Evolutionary conservation across 2,888 invertebrate genomes (phyloP).

Genomic region (Thalpophila matura): DNA sequence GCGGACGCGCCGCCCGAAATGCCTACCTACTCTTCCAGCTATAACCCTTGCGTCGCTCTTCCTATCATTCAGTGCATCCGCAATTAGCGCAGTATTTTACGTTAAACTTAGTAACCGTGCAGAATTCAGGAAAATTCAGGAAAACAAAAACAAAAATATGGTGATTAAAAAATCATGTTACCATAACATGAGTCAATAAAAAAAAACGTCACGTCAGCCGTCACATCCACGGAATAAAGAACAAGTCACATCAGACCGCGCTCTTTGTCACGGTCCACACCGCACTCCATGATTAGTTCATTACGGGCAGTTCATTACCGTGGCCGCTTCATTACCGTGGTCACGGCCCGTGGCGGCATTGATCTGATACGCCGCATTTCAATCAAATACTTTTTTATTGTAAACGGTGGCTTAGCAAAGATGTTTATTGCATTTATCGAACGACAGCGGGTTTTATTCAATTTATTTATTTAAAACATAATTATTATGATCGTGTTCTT

Average conservation of each 20-base stretch:
- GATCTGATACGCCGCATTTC: slow-evolving; percentile 23
- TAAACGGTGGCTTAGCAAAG: not conserved
- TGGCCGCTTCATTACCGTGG: slow-evolving; percentile 13
- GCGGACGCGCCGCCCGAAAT: too few species aligned
- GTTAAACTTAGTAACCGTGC: too few species aligned
- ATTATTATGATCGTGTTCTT: too few species aligned
- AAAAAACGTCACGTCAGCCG: not conserved
- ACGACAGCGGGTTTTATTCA: not conserved
- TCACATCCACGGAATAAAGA: slow-evolving; percentile 4
- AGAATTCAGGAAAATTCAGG: not conserved
- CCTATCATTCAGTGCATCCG: too few species aligned
- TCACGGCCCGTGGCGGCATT: slow-evolving; percentile 29
- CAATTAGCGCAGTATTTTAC: too few species aligned
- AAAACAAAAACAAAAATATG: not conserved
- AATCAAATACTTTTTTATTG: slow-evolving; percentile 18
- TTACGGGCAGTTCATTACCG: slow-evolving; percentile 24
- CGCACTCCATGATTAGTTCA: slow-evolving; percentile 19
- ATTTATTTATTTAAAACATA: too few species aligned
- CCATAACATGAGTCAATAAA: slow-evolving; percentile 5
- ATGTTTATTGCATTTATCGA: not conserved
- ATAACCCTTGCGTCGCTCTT: too few species aligned
- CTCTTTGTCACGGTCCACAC: slow-evolving; percentile 7
- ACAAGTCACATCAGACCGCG: not conserved
- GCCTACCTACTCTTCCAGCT: too few species aligned
- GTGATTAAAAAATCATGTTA: not conserved